These are phyloP conservation scores for Aphidius gifuensis DNA, from an alignment of 1,140 invertebrate species.

Conservation along the genomic window DNA sequence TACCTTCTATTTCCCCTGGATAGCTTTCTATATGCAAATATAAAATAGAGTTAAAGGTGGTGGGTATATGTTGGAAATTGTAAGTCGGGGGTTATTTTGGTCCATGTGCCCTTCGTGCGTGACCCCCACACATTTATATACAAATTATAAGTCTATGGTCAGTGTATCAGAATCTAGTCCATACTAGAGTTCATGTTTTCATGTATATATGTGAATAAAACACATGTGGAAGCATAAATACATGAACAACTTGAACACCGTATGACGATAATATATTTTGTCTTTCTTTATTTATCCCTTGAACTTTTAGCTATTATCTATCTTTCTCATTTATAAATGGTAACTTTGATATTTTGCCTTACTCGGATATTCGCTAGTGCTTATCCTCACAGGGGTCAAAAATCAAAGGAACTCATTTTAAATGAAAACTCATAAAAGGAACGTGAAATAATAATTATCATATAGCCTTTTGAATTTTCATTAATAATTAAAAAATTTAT, in stretches of 20 bases:
- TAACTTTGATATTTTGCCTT: constrained; percentile 11
- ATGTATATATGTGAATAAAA: constrained; percentile 5
- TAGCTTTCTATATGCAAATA: constrained; percentile 57
- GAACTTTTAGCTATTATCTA: no score
- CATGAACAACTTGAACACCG: no score
- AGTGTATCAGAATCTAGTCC: constrained; percentile 28
- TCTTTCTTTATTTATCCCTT: not conserved
- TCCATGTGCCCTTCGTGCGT: constrained; percentile 26
- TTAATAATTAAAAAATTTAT: no score
- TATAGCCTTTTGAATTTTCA: no score
- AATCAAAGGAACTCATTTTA: constrained; percentile 41
- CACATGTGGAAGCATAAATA: not conserved
- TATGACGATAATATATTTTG: not conserved
- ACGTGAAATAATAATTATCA: no score
- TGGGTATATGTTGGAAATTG: not conserved
- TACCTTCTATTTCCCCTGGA: constrained; percentile 56
- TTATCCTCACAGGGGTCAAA: constrained; percentile 32
- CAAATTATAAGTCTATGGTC: constrained; percentile 24
- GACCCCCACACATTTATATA: not conserved
- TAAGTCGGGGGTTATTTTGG: constrained; percentile 13
- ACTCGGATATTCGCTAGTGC: not conserved
- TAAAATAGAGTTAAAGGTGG: constrained; percentile 24
- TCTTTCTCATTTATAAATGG: constrained; percentile 5
- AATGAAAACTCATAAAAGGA: constrained; percentile 8
- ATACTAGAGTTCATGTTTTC: not conserved